Evolutionary conservation across 2,888 invertebrate genomes (phyloP).

Genomic region (Leucozona laternaria): DNA sequence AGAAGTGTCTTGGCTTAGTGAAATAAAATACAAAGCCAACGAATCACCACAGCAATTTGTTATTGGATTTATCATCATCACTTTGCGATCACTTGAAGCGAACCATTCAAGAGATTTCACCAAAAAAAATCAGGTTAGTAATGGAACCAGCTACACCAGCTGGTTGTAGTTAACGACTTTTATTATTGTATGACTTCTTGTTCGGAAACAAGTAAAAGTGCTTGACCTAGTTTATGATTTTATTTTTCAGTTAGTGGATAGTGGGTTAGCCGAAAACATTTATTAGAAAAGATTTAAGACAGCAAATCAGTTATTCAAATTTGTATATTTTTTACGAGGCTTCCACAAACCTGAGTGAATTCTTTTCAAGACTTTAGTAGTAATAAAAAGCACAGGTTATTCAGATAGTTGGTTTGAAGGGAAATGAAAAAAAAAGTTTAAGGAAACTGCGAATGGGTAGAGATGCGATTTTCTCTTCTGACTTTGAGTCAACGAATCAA

Average conservation of each 20-base stretch:
- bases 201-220: slow-evolving; percentile 23
- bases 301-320: neutral
- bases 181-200: slow-evolving; percentile 3
- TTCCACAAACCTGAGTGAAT: neutral
- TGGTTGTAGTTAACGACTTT: neutral
- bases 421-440: neutral
- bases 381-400: neutral
- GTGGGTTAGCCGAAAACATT: neutral
- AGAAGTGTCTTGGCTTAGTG: neutral
- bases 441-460: neutral
- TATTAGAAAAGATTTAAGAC: neutral
- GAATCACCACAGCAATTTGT: slow-evolving; percentile 1
- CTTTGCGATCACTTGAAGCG: neutral
- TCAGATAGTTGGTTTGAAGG: neutral
- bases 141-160: slow-evolving; percentile 1
- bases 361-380: neutral
- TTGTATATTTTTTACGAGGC: neutral
- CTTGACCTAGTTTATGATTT: slow-evolving; percentile 18
- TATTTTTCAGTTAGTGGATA: neutral
- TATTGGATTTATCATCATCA: slow-evolving; percentile 30
- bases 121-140: slow-evolving; percentile 23
- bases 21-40: neutral
- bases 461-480: too few species aligned
- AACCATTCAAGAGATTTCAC: slow-evolving; percentile 23
- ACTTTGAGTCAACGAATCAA: too few species aligned